Base-by-base conservation (phyloP, 2,888 invertebrate species). In the Anorthoa munda region DNA sequence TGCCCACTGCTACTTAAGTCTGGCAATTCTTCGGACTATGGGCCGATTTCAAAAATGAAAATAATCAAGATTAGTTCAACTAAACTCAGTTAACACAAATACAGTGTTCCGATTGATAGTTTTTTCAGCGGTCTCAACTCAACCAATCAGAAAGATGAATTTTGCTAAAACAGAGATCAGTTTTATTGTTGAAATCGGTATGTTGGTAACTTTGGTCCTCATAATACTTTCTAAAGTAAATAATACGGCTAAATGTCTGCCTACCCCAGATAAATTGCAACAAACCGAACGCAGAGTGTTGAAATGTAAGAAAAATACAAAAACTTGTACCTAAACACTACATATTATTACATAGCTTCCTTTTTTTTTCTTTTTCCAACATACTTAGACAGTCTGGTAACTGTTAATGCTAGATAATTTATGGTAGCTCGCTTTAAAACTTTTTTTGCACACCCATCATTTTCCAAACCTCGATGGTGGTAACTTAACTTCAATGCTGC, bases 271-370 rank as follows among this genome's bases (percentile, higher is more conserved):
- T 55, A 5, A 21, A 58, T 53, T 51, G 17, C 26, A 81, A 70
- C 69, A 60, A 76, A 83, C 55, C 72, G 1, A 72, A 73, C 55
- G 23, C 59, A 21, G 39, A 39, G 60, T 23, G 23, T 61, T 31
- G 66, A 79, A 79, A 70, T 81, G 75, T 86, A 86, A 79, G 81
- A 86, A 86, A 83, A 72, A 77, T 79, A 74, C 77, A 85, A 85
- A 85, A 82, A 50, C 21, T 66, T 75, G 69, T 72, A 83, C 70
- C 84, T 84, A 84, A 39, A 46, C 70, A 65, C 78, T 84, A 84
- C 75, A 75, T 12, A n/a, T 72, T 12, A n/a, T 72, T 71, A 74
- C 51, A 63, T 65, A 70, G 60, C 74, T 73, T 66, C 50, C 23
- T 64, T 67, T 72, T 66, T 68, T 65, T 70, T 65, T 53, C 58